These are phyloP conservation scores for Scomberomorus guttatus DNA, from an alignment of 2,797 vertebrate genomes.

Conservation along the genomic window DNA sequence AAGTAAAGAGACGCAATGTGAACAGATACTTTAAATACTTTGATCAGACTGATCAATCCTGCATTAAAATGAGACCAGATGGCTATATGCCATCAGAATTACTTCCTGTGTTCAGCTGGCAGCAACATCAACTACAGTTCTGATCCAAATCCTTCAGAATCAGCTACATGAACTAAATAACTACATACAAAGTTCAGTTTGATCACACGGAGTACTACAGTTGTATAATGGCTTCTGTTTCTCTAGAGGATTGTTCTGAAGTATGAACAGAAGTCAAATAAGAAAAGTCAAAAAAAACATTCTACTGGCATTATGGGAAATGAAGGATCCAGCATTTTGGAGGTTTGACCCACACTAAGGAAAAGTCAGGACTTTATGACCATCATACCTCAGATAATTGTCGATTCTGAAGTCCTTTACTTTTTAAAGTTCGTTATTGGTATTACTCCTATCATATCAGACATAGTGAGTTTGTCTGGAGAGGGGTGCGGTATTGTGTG, in stretches of 20 bases:
- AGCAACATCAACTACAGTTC: too few species aligned
- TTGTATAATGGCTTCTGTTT: background rate
- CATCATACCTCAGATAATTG: background rate
- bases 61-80: slow-evolving; percentile 2
- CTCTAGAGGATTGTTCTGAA: background rate
- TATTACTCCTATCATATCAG: background rate
- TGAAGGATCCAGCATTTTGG: too few species aligned
- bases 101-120: background rate
- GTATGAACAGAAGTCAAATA: background rate
- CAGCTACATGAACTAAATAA: background rate
- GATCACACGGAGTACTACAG: too few species aligned
- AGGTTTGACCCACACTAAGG: too few species aligned
- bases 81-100: slow-evolving; percentile 1
- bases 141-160: too few species aligned
- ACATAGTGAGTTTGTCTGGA: background rate
- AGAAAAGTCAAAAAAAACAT: too few species aligned
- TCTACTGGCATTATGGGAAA: too few species aligned
- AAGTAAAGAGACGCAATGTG: background rate
- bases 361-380: background rate
- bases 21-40: background rate
- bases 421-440: background rate
- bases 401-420: background rate
- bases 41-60: background rate
- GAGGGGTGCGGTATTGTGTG: background rate
- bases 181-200: background rate